Base-by-base conservation (phyloP, 2,113 vertebrate species). In the Osmerus mordax region DNA sequence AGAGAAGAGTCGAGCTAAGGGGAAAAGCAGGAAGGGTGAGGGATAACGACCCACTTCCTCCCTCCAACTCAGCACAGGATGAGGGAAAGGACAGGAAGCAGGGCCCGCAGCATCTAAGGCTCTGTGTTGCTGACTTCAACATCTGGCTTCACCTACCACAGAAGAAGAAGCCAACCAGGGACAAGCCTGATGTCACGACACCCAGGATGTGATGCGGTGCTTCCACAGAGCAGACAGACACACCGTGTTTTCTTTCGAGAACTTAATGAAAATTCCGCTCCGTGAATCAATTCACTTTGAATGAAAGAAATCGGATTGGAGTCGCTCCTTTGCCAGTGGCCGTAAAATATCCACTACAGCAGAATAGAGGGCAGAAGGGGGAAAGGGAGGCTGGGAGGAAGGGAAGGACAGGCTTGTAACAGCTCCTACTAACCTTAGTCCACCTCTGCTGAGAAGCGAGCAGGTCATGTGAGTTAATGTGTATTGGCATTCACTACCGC, bases 11-110 rank as follows among this genome's bases (percentile, higher is more conserved):
- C 36, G 9, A 53, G 25, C 6, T 62, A 65, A 13, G 18, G 18
- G 28, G 47, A 51, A 60, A 18, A 12, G 52, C 4, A 59, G 67
- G 74, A 65, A 59, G 19, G 72, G 53, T 68, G n/a, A 59, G n/a
- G 73, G 81, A 86, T 74, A 83, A 77, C 36, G 2, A 77, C 71
- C 55, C 67, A 64, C 79, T 87, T 90, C 86, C 84, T 83, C 13
- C 0, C 78, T 77, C 83, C 82, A 54, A 84, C 63, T 84, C 83
- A 86, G 81, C 85, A 59, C 64, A 72, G 65, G 75, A 66, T 12
- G 53, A 23, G 19, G 58, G 19, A 73, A 58, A 47, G 51, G 53
- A 1, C 68, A 71, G 63, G 68, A 76, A 71, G 61, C 51, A 55
- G 47, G 21, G 21, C 15, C n/a, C 61, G 36, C 28, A 25, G 52